A percentile compares a stretch with the other conserved stretches of the same genome.
Conservation (phyloP, 2,888 invertebrate species). For the Leuctra nigra region DNA sequence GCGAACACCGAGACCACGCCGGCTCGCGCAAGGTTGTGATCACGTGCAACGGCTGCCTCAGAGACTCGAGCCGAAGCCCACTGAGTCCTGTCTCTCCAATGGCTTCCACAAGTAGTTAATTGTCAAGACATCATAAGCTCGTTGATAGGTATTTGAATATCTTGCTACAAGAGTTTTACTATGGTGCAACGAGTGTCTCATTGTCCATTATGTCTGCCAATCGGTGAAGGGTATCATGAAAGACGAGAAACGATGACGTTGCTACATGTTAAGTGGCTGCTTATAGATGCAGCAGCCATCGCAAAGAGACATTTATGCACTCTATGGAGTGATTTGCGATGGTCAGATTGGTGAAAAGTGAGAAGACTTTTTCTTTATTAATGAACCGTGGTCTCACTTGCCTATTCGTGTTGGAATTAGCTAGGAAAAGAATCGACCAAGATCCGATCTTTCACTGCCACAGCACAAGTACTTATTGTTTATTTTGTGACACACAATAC, state of each 20-base stretch:
- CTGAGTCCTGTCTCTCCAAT: conserved; percentile 78
- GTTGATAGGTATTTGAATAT: background rate
- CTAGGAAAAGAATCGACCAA: conserved; percentile 26
- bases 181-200: background rate
- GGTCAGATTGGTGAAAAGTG: background rate
- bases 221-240: conserved; percentile 7
- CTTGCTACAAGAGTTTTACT: background rate
- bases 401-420: conserved; percentile 10
- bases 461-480: conserved; percentile 32
- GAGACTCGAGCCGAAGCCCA: conserved; percentile 77
- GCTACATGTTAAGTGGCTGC: conserved; percentile 3
- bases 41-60: conserved; percentile 84
- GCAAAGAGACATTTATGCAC: background rate
- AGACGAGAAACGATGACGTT: conserved; percentile 9
- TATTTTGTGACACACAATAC: conserved; percentile 23
- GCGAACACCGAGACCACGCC: conserved; percentile 95
- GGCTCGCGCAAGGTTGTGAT: conserved; percentile 85
- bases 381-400: background rate
- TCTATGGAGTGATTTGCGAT: conserved; percentile 12
- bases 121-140: conserved; percentile 5
- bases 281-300: background rate
- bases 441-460: conserved; percentile 35
- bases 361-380: background rate
- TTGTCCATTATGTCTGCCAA: background rate
- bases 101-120: conserved; percentile 87